phyloP scores from a whole-genome alignment of 2,113 vertebrate genomes.

The Patagioenas fasciata region DNA sequence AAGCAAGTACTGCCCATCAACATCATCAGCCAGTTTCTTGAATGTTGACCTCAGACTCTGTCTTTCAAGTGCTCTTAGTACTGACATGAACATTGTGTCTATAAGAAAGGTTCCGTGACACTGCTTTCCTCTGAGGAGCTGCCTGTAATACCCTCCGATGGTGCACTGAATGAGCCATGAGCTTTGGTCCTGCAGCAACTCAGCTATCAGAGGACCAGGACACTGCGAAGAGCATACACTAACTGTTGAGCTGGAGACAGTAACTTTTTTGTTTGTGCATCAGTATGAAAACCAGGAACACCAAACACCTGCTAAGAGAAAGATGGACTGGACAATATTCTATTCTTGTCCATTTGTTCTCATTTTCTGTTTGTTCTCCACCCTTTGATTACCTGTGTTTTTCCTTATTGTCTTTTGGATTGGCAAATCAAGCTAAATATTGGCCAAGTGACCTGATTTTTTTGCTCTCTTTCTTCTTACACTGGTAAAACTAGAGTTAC shows the following conservation, averaged over 20 bases:
- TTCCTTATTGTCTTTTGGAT: slow-evolving; percentile 5
- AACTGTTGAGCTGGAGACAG: not conserved
- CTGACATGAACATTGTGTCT: not conserved
- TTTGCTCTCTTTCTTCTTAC: not conserved
- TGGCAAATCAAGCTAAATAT: not conserved
- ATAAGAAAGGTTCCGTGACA: not conserved
- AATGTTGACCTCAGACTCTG: not conserved
- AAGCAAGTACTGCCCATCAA: not conserved
- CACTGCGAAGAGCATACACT: not conserved
- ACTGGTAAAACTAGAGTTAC: not conserved
- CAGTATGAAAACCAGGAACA: not conserved
- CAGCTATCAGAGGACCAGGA: not conserved
- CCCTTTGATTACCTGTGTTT: not conserved
- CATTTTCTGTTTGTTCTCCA: slow-evolving; percentile 10
- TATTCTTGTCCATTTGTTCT: not conserved
- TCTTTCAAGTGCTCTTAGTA: not conserved
- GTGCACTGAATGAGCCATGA: not conserved
- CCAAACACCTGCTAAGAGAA: not conserved
- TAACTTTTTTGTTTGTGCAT: not conserved
- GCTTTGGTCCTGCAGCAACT: not conserved
- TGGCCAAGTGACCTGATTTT: not conserved
- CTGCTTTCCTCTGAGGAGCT: not conserved
- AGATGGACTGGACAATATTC: not conserved
- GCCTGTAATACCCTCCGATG: not conserved
- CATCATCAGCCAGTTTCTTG: not conserved